Base-by-base conservation (phyloP, 1,140 invertebrate genomes). In the Cydia amplana region DNA sequence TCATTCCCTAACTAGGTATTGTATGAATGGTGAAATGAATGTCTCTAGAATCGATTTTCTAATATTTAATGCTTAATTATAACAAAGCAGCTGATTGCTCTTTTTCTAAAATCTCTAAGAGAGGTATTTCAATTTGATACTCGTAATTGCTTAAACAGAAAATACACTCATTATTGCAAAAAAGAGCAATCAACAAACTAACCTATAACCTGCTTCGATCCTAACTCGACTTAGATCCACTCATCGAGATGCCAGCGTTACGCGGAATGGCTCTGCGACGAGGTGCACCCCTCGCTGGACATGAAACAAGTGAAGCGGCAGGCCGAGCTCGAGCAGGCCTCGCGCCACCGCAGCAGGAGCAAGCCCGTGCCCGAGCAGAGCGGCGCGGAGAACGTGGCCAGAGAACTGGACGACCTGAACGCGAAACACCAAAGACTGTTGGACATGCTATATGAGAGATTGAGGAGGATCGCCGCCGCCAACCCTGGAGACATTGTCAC, bases 341-440 rank as follows among this genome's bases (percentile, higher is more conserved):
- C 91, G 16, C 75, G 85, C 1, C 74, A 87, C 25, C 76, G 89
- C 6, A 84, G 75, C 49, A 73, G 84, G 25, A 84, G 85, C 20
- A 74, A 81, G 18, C 77, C 83, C 9, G 86, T 87, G 51, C 74
- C 77, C 2, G 40, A 82, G 10, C 83, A 85, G 10, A 83, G 83
- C 0, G 96, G 96, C 1, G 96, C 97, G 23, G 98, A 98, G 81
- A 93, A 95, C 67, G 96, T 99, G 46, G 96, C 96, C 23, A 94
- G 95, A 78, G 96, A 99, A 82, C 93, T 99, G 85, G 98, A 99
- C 86, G 95, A 94, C 55, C 93, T 99, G 79, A 98, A 98, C 91
- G 95, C 95, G 75, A 95, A 96, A 83, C 98, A 97, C 87, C 95
- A 97, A 82, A 94, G 95, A 78, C 93, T 98, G 74, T 91, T 97